phyloP scores from a whole-genome alignment of 2,113 vertebrate species.

The Carettochelys insculpta region DNA sequence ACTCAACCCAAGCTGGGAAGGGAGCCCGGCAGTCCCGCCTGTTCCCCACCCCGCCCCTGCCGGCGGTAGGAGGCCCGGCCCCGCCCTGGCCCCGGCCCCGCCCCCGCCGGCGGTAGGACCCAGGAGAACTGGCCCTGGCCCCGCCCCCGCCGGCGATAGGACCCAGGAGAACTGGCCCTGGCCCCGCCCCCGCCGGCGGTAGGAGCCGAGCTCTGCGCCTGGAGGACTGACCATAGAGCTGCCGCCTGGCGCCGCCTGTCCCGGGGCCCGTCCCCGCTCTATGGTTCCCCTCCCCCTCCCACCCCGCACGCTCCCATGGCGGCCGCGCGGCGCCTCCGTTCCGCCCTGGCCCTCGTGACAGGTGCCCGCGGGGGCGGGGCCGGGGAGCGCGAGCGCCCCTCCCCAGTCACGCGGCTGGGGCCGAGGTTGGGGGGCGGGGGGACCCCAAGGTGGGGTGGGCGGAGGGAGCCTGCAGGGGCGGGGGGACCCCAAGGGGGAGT shows the following conservation, averaged over 20 bases:
- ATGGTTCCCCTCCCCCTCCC: background rate
- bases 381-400: background rate
- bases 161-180: background rate
- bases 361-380: conserved; percentile 39
- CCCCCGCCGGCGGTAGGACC: background rate
- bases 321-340: background rate
- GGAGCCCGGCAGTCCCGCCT: too few relatives aligned
- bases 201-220: background rate
- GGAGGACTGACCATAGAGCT: background rate
- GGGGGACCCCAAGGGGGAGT: too few relatives aligned
- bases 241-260: background rate
- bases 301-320: background rate
- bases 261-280: background rate
- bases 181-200: background rate
- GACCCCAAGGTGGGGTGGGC: too few relatives aligned
- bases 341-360: conserved; percentile 75
- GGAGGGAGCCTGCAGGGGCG: background rate
- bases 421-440: background rate
- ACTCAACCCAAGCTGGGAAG: too few relatives aligned
- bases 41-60: too few relatives aligned
- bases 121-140: background rate
- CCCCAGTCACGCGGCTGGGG: background rate
- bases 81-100: too few relatives aligned
- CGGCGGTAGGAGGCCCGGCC: too few relatives aligned
- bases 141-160: background rate